Evolutionary conservation across 2,888 invertebrate genomes (phyloP), one percentile per base, ranked within the genome.

Genomic region (Alviniconcha strummeri): DNA sequence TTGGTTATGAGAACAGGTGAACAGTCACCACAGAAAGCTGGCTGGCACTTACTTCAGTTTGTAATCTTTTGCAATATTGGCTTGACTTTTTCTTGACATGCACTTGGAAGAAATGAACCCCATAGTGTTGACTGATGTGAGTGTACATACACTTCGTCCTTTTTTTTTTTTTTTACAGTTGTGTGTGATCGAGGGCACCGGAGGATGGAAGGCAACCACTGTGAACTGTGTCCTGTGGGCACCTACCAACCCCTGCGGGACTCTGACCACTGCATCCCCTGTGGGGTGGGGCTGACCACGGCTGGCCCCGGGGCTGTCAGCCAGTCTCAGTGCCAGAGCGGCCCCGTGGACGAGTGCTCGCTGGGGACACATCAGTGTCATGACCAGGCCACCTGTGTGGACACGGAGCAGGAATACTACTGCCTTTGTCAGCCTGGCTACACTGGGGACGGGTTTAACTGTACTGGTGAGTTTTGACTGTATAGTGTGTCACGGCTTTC

Each of bases 401-500:
- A 89, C 55, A 86, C 84, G 1, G 84, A 83, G 11, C 83, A 86
- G 8, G 86, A 86, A 7, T 91, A 87, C 82, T 77, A 36, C 11
- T 91, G 91, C 86, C 78, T 80, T 6, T 91, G 91, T 87, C 86
- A 85, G 79, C 57, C 79, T 56, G 90, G 90, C 15, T 90, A 84
- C 84, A 83, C 85, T 74, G 89, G 89, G 74, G 84, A 89, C 60
- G 88, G 88, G n/a, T 84, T 84, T 15, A 84, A 75, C 64, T 90
- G 90, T 84, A 80, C 67, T 77, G 87, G 90, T 90, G 78, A 19
- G 85, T 80, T 69, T 36, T 67, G 7, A 9, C 36, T 36, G 36
- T 36, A 36, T 36, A 36, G 36, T 36, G 36, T 3, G 36, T 36
- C 36, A 3, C 36, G 36, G 36, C 36, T 36, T 36, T 36, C 36